Base-by-base conservation (phyloP, 2,888 invertebrate genomes). In the Parasteatoda lunata region DNA sequence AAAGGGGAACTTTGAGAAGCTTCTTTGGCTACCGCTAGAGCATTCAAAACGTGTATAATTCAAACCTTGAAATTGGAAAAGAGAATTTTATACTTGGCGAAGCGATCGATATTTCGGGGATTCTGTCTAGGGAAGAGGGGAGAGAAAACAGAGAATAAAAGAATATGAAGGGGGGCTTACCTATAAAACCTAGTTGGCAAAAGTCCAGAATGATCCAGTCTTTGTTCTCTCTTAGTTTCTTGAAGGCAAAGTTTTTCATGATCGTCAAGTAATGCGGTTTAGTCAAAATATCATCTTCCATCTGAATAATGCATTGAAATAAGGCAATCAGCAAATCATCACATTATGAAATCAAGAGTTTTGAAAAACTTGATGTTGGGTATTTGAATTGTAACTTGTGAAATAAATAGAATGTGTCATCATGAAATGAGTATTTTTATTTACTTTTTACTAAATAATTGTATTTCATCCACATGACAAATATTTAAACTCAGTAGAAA, bases 151-250 rank as follows among this genome's bases (percentile, higher is more conserved):
- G 54, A 47, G 65, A 59, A 59, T n/a, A 59, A 48, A 54, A 85
- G 79, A 73, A 79, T 85, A 85, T 79, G 80, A 68, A 51, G 52
- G 79, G 71, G 78, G 77, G 76, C 88, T 85, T 80, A 89, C 89
- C 89, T 90, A 98, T 98, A 91, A 98, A 98, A 65, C 98, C 98
- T 6, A 98, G 94, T 89, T 96, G 95, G 91, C 98, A 98, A 92
- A 97, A 98, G 91, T 98, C 98, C 80, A 98, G 93, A 80, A 97
- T 95, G 90, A 98, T 95, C 98, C 98, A 99, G 48, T 95, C 94
- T 52, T 96, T 93, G 90, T 95, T 95, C 89, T 93, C 93, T 45
- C 94, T 94, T 76, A 95, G 95, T 91, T 95, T 96, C 91, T 95
- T 95, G 9, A 95, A 92, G n/a, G 96, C 96, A 91, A 95, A 96